Percentiles rank a stretch among this genome's conserved stretches.
Conservation (phyloP, 1,140 invertebrate genomes). For the Nasonia giraulti region DNA sequence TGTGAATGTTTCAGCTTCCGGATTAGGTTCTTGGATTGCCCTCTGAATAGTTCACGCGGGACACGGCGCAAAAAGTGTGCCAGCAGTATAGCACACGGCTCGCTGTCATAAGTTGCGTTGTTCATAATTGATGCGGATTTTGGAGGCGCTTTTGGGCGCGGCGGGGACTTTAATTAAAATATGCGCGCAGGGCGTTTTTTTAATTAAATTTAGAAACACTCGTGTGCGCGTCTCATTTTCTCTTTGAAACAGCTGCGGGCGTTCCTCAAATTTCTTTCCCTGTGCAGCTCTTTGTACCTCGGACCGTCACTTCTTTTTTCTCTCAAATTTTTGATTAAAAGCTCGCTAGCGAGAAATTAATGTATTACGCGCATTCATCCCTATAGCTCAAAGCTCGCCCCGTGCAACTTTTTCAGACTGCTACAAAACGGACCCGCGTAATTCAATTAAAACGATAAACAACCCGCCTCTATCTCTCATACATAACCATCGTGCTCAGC, state of each 20-base stretch:
- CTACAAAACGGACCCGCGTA: too few species aligned
- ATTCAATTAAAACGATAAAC: too few species aligned
- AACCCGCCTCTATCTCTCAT: too few species aligned
- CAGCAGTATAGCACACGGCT: neutral
- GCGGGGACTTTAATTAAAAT: neutral
- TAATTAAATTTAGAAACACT: slow-evolving; percentile 11
- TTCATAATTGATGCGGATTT: neutral
- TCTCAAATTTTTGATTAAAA: too few species aligned
- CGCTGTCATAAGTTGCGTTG: neutral
- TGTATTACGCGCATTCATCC: too few species aligned
- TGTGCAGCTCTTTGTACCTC: neutral
- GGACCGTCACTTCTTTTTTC: neutral
- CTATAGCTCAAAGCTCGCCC: too few species aligned
- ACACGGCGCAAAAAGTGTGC: neutral
- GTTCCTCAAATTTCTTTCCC: neutral
- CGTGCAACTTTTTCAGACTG: too few species aligned
- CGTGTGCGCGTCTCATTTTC: neutral
- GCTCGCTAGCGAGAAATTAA: too few species aligned
- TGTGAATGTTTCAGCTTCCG: neutral
- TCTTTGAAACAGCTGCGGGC: neutral
- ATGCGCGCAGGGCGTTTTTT: neutral
- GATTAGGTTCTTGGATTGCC: neutral
- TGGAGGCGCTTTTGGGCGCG: too few species aligned
- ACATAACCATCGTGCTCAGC: too few species aligned
- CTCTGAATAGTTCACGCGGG: neutral